phyloP scores from a whole-genome alignment of 1,140 invertebrate species.

The Rhagoletis zephyria region DNA sequence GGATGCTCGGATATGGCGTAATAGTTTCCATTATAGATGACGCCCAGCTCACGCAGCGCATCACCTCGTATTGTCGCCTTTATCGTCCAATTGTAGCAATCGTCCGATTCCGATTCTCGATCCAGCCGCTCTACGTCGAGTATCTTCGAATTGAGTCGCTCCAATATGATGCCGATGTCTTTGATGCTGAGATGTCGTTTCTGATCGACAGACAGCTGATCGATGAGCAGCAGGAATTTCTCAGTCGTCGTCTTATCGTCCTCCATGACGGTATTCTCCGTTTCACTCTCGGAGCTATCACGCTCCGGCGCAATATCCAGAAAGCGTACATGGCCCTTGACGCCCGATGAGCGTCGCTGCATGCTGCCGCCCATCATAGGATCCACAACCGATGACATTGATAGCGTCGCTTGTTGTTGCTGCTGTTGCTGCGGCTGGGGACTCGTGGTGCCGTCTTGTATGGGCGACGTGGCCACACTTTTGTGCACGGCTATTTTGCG shows the following conservation, averaged over 20 bases:
- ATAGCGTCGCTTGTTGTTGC: conserved; percentile 78
- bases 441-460: conserved; percentile 84
- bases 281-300: conserved; percentile 92
- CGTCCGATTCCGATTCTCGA: conserved; percentile 90
- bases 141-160: conserved; percentile 91
- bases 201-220: conserved; percentile 91
- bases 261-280: conserved; percentile 91
- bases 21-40: conserved; percentile 96
- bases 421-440: conserved; percentile 78
- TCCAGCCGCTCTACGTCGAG: conserved; percentile 92
- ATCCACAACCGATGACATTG: conserved; percentile 73
- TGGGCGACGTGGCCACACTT: conserved; percentile 90
- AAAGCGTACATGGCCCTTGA: conserved; percentile 82
- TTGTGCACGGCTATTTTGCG: conserved; percentile 91
- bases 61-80: conserved; percentile 93
- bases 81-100: conserved; percentile 95
- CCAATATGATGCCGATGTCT: conserved; percentile 94
- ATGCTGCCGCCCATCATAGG: conserved; percentile 74
- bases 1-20: conserved; percentile 95
- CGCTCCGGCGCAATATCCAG: conserved; percentile 82
- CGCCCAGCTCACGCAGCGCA: conserved; percentile 88
- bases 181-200: conserved; percentile 92
- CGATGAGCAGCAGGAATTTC: conserved; percentile 92
- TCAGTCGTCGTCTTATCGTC: conserved; percentile 90
- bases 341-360: conserved; percentile 76